Evolutionary conservation across 2,888 invertebrate species (phyloP), one percentile per base, ranked within the genome.

Genomic region (Drosophila formosana): DNA sequence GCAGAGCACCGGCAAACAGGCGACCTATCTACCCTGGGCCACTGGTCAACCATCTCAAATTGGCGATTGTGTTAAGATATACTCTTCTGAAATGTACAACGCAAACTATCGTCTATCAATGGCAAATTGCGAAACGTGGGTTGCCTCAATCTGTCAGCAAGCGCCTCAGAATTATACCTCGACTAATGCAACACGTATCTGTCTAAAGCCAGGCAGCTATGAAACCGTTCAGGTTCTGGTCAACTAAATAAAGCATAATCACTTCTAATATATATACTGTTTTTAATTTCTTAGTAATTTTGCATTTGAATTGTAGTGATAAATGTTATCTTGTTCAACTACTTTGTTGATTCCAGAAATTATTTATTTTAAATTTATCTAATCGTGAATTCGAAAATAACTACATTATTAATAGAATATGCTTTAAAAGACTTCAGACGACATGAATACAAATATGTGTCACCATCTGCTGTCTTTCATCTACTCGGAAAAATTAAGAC

Each of bases 1-100:
- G 82, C 74, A 82, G 43, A 74, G 55, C 49, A 82, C 78, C 0
- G 82, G 86, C 0, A 30, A 57, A 3, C 8, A 39, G 56, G 70
- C 75, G 0, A 2, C 1, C 0, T 85, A 75, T 46, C 26, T 82
- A 4, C 78, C 78, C 18, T 82, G 82, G 82, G 52, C 52, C 1
- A 0, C 13, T 0, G 61, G 64, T 5, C 60, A 82, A 39, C 81
- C 81, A n/a, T 2, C 3, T 2, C 50, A 9, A 25, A 4, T 4
- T 18, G 67, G 61, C 30, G 57, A 68, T 9, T 61, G 60, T 4
- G 8, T 73, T 11, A 1, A 37, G 45, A n/a, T 13, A 25, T 0
- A 3, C 47, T 63, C 3, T 66, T 49, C 28, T 41, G 39, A 6
- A 13, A 69, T 3, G 2, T 1, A 11, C n/a, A 13, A 56, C 23